These are phyloP conservation scores for Dolichoris vasculosae DNA, from an alignment of 1,140 invertebrate species.

Conservation along the genomic window DNA sequence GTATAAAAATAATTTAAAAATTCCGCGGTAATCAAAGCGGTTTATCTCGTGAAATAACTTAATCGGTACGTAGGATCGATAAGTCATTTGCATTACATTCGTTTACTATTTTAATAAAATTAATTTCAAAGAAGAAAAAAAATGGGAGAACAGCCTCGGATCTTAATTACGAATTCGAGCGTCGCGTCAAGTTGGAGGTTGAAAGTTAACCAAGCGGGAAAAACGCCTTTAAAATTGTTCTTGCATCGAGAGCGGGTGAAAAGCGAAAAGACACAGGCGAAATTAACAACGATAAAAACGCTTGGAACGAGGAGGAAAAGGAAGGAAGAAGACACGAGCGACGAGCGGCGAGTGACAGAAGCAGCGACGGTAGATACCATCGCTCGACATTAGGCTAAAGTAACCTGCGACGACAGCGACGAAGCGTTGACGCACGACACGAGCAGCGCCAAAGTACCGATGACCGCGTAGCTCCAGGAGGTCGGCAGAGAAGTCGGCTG, in stretches of 20 bases:
- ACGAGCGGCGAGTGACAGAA: constrained; percentile 42
- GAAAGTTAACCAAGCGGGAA: background rate
- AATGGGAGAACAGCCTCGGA: background rate
- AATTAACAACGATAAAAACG: background rate
- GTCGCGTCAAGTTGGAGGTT: background rate
- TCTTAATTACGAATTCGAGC: background rate
- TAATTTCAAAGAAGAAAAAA: background rate
- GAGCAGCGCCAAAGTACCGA: background rate
- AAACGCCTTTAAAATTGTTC: background rate
- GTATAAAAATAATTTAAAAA: background rate
- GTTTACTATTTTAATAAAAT: background rate
- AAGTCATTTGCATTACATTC: background rate
- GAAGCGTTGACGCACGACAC: constrained; percentile 40
- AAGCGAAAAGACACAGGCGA: no score
- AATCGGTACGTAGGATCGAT: background rate
- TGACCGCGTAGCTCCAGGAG: background rate
- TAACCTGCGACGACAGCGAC: constrained; percentile 16
- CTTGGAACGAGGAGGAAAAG: background rate
- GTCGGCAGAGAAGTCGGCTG: background rate
- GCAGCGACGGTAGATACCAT: constrained; percentile 26
- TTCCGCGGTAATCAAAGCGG: background rate
- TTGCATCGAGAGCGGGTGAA: background rate
- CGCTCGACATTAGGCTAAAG: constrained; percentile 42
- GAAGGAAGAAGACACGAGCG: constrained; percentile 39
- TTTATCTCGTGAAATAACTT: background rate